Conservation (phyloP, 2,797 vertebrate species). For the Peromyscus attwateri region DNA sequence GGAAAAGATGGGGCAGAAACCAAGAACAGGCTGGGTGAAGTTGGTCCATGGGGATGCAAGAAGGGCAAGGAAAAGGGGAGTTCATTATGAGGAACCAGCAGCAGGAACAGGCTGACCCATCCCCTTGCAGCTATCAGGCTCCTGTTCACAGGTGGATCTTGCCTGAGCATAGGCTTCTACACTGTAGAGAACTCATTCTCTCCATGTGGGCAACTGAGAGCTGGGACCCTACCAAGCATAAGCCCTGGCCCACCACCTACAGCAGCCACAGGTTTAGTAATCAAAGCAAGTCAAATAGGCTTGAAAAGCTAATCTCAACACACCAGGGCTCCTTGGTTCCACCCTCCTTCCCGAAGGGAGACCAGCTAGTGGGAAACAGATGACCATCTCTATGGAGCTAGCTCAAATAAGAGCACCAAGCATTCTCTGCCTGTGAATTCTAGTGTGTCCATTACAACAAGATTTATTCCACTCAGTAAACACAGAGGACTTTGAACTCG, state of each 20-base stretch:
- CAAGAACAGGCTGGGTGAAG: not conserved
- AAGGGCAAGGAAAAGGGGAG: not conserved
- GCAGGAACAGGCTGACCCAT: not conserved
- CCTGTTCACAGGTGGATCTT: not conserved
- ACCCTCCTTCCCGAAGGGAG: not conserved
- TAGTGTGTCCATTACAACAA: constrained; percentile 1
- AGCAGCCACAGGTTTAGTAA: not conserved
- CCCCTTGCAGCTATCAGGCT: not conserved
- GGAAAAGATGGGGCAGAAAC: not conserved
- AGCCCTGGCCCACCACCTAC: not conserved
- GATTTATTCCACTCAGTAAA: constrained; percentile 46
- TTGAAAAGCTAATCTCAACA: not conserved
- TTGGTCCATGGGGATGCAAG: not conserved
- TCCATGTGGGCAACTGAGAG: not conserved
- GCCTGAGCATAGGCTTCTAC: not conserved
- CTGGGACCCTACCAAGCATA: not conserved
- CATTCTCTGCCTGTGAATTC: constrained; percentile 35
- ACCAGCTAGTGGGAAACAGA: not conserved
- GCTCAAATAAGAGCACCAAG: not conserved
- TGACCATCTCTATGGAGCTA: not conserved
- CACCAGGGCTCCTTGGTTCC: not conserved
- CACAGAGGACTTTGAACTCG: constrained; percentile 68
- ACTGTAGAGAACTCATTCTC: not conserved
- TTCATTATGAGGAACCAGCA: not conserved
- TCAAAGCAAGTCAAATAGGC: constrained; percentile 51